These are phyloP conservation scores for Malurus splendens DNA, from an alignment of 2,797 vertebrate species.

Conservation along the genomic window DNA sequence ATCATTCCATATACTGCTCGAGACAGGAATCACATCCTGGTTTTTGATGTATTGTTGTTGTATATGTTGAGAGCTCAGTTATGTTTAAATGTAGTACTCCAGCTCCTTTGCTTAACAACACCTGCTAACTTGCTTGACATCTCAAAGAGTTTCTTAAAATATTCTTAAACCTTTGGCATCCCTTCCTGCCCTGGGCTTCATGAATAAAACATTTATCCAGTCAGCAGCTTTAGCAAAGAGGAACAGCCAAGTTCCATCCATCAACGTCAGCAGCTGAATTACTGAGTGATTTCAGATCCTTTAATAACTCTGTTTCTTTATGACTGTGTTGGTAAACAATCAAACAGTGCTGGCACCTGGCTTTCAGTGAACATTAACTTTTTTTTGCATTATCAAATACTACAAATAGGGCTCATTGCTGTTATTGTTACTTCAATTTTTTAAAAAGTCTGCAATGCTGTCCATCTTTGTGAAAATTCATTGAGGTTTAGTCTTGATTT, in stretches of 20 bases:
- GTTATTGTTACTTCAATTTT: background rate
- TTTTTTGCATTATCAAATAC: conserved; percentile 43
- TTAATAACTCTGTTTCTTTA: conserved; percentile 73
- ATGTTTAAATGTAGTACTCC: conserved; percentile 56
- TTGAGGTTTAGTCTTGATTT: conserved; percentile 1
- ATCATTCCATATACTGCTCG: background rate
- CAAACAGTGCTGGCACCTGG: conserved; percentile 46
- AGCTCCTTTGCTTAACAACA: conserved; percentile 75
- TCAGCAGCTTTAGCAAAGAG: conserved; percentile 85
- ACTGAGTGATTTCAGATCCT: conserved; percentile 71
- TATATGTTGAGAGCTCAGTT: background rate
- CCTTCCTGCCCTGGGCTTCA: conserved; percentile 78
- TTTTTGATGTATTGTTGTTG: conserved; percentile 36
- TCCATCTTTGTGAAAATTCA: background rate
- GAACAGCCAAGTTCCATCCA: conserved; percentile 81
- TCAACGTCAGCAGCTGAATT: conserved; percentile 81
- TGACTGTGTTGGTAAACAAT: conserved; percentile 73
- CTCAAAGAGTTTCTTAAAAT: conserved; percentile 84
- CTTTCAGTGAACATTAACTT: conserved; percentile 59
- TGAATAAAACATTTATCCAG: conserved; percentile 89
- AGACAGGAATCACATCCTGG: background rate
- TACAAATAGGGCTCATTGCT: background rate
- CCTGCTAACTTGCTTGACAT: conserved; percentile 82
- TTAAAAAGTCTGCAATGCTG: background rate
- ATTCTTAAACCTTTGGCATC: conserved; percentile 87